A percentile compares a stretch with the other conserved stretches of the same genome.
These are phyloP conservation scores for Rhinatrema bivittatum DNA, from an alignment of 2,797 vertebrate genomes.

Conservation along the genomic window DNA sequence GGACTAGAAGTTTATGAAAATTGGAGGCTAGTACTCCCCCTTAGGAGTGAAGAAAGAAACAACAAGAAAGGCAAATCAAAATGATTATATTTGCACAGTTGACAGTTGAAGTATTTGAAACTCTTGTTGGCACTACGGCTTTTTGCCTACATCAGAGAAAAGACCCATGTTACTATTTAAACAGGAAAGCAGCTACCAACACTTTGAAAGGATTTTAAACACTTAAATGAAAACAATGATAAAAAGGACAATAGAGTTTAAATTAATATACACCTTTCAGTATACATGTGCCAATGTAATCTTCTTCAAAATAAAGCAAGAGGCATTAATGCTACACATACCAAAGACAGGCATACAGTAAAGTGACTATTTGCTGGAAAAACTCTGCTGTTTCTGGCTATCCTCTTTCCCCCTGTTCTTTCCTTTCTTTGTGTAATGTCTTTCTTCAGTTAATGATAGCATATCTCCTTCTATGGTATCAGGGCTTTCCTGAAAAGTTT, in stretches of 20 bases:
- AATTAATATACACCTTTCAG: constrained; percentile 30
- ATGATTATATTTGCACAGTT: no score
- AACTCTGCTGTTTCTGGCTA: no score
- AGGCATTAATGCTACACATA: constrained; percentile 17
- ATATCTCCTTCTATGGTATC: no score
- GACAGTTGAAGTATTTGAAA: no score
- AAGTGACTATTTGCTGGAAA: constrained; percentile 24
- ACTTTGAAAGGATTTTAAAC: constrained; percentile 32
- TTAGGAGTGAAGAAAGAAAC: no score
- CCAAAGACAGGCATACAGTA: constrained; percentile 41
- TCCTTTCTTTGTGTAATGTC: neutral
- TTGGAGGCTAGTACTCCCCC: no score
- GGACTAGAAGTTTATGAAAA: no score
- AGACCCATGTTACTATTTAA: no score
- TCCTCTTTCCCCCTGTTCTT: neutral
- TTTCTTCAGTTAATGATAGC: constrained; percentile 19
- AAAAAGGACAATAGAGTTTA: constrained; percentile 18
- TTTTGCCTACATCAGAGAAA: no score
- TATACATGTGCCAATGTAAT: constrained; percentile 56
- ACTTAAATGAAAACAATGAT: constrained; percentile 29
- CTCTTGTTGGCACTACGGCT: no score
- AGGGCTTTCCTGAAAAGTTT: constrained; percentile 33
- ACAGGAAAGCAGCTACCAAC: constrained; percentile 30
- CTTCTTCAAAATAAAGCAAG: constrained; percentile 53
- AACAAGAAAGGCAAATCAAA: no score